Conservation (phyloP, 2,797 vertebrate genomes). For the Chlorospingus flavigularis region DNA sequence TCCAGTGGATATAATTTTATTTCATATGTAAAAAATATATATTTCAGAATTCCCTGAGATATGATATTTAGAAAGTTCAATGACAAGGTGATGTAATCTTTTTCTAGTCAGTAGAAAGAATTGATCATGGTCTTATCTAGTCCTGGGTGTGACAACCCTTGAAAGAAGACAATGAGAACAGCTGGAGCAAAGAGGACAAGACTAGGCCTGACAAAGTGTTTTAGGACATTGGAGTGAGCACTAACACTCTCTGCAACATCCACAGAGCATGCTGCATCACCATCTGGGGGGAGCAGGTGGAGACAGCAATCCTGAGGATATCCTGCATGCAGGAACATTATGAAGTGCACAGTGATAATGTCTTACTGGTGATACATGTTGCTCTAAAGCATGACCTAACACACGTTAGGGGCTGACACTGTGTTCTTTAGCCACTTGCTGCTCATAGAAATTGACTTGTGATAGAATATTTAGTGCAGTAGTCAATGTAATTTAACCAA, state of each 20-base stretch:
- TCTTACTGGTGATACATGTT: not conserved
- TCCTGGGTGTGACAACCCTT: not conserved
- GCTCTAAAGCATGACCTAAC: not conserved
- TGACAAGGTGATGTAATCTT: not conserved
- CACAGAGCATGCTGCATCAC: not conserved
- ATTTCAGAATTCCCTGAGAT: not conserved
- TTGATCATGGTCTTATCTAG: accelerated
- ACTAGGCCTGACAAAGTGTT: not conserved
- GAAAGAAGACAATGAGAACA: not conserved
- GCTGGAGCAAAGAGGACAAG: not conserved
- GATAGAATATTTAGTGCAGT: not conserved
- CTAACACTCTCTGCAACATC: not conserved
- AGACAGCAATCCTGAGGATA: not conserved
- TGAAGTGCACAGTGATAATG: not conserved
- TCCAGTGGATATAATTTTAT: accelerated
- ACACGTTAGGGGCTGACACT: not conserved
- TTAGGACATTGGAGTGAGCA: not conserved
- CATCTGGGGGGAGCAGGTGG: not conserved
- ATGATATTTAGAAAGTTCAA: not conserved
- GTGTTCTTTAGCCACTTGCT: not conserved
- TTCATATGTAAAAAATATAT: not conserved
- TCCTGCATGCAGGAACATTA: not conserved
- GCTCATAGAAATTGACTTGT: not conserved
- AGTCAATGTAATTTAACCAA: not conserved
- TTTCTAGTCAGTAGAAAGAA: not conserved